phyloP scores from a whole-genome alignment of 1,140 invertebrate genomes.

The Drosophila pectinifera region DNA sequence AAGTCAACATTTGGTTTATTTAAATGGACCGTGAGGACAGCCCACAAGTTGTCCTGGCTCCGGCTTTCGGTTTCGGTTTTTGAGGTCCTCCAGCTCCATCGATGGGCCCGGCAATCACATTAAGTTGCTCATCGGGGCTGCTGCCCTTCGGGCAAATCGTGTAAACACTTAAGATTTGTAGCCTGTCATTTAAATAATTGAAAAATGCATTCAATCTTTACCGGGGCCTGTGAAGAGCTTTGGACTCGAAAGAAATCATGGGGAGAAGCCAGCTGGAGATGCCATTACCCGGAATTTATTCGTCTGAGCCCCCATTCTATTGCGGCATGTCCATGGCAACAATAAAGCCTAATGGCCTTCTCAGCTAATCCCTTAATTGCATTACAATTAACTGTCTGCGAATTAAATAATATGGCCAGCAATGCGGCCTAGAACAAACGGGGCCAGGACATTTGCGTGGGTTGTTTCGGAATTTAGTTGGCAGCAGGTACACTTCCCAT shows the following conservation, averaged over 20 bases:
- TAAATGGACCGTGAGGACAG: conserved; percentile 66
- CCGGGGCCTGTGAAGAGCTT: conserved; percentile 17
- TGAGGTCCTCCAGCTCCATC: conserved; percentile 40
- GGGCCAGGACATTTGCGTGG: conserved; percentile 14
- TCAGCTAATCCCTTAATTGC: conserved; percentile 78
- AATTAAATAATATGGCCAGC: conserved; percentile 70
- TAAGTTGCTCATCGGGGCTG: conserved; percentile 48
- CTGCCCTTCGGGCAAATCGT: conserved; percentile 51
- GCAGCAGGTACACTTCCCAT: too few relatives aligned
- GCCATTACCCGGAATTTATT: conserved; percentile 7
- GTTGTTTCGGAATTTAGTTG: conserved; percentile 24
- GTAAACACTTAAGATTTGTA: conserved; percentile 71
- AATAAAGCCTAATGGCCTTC: conserved; percentile 78
- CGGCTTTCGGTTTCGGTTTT: conserved; percentile 14
- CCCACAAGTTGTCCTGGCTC: conserved; percentile 46
- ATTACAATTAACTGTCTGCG: conserved; percentile 76
- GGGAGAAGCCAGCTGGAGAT: conserved; percentile 13
- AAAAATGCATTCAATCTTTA: conserved; percentile 56
- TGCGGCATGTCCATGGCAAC: conserved; percentile 30
- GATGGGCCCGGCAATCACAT: conserved; percentile 67
- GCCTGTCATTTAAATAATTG: conserved; percentile 80
- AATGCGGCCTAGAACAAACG: conserved; percentile 32
- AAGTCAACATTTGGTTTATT: conserved; percentile 73
- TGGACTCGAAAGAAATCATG: conserved; percentile 3
- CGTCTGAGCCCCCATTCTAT: conserved; percentile 3